Percentiles rank a stretch among this genome's conserved stretches.
phyloP scores from a whole-genome alignment of 2,113 vertebrate species.

The Stictonetta naevosa region DNA sequence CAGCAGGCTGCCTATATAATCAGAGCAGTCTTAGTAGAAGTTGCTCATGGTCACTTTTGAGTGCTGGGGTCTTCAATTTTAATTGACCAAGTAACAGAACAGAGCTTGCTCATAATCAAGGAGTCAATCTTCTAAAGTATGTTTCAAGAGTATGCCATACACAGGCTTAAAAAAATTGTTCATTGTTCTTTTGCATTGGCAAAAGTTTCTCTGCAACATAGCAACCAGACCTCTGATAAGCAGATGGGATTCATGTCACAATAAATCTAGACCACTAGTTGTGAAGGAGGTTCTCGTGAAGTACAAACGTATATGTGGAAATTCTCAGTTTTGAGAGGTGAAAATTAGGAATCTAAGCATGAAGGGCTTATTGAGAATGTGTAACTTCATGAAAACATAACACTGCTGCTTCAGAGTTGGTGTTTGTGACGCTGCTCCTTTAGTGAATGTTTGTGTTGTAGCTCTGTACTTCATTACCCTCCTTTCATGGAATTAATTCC shows the following conservation, averaged over 20 bases:
- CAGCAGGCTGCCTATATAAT: slow-evolving; percentile 13
- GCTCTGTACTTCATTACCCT: background rate
- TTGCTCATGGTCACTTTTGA: slow-evolving; percentile 6
- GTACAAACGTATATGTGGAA: background rate
- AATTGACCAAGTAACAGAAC: slow-evolving; percentile 10
- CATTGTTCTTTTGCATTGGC: background rate
- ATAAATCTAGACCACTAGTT: background rate
- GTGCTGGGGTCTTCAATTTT: slow-evolving; percentile 1
- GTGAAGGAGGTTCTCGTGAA: background rate
- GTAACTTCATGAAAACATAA: background rate
- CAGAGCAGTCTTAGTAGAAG: background rate
- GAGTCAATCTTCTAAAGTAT: slow-evolving; percentile 5
- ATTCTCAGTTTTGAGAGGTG: background rate
- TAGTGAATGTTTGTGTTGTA: background rate
- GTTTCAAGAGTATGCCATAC: background rate
- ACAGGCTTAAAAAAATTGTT: background rate
- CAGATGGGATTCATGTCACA: background rate
- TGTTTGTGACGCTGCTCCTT: background rate
- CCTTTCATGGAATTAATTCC: background rate
- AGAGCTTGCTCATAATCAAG: background rate
- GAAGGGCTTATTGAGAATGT: background rate
- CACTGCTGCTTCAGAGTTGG: background rate
- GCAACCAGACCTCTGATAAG: background rate
- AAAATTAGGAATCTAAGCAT: background rate
- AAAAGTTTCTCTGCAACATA: background rate